phyloP scores from a whole-genome alignment of 2,888 invertebrate species.

The Lasiommata megera region DNA sequence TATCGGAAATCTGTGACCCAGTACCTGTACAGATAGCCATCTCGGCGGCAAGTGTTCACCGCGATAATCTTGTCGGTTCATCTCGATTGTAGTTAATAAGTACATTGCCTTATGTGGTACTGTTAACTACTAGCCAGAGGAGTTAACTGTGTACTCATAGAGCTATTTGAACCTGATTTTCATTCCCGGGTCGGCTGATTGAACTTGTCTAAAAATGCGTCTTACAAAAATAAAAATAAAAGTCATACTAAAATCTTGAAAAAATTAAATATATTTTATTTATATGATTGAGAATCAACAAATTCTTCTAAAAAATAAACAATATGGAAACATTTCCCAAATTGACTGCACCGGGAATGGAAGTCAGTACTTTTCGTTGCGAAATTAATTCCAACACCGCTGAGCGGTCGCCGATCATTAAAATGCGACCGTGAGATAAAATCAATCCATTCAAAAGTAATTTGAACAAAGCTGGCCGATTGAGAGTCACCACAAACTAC shows the following conservation, averaged over 20 bases:
- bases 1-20: not conserved
- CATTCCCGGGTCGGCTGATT: no score
- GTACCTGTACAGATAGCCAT: not conserved
- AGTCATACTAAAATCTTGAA: no score
- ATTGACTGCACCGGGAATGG: not conserved
- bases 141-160: not conserved
- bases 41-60: not conserved
- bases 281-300: no score
- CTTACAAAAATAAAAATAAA: no score
- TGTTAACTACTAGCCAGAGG: not conserved
- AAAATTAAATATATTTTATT: no score
- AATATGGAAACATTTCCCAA: no score
- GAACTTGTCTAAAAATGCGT: no score
- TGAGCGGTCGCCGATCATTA: not conserved
- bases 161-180: no score
- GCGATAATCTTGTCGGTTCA: not conserved
- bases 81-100: not conserved
- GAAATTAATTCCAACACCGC: not conserved
- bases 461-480: not conserved
- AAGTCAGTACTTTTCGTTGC: not conserved
- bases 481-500: not conserved
- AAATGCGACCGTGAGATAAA: not conserved
- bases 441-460: constrained; percentile 1
- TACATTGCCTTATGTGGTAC: not conserved
- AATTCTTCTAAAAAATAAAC: no score